These are phyloP conservation scores for Agapostemon virescens DNA, from an alignment of 2,888 invertebrate genomes.

Conservation along the genomic window DNA sequence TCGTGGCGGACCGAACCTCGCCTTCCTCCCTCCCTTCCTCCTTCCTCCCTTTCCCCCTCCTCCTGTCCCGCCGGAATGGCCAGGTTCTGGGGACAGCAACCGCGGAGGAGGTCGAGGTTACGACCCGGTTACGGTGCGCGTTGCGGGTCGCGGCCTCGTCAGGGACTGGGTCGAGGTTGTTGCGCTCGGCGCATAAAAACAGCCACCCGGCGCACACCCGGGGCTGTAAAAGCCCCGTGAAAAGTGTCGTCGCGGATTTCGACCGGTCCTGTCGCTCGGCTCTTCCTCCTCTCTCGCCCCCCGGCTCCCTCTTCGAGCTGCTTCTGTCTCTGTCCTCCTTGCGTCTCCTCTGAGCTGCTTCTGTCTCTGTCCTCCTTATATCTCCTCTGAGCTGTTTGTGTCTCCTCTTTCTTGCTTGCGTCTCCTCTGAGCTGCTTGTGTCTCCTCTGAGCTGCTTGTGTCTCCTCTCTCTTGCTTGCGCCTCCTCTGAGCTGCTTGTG, in stretches of 20 bases:
- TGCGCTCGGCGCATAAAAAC: slow-evolving; percentile 47
- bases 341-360: background rate
- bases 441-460: background rate
- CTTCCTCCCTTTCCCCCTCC: background rate
- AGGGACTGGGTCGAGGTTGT: slow-evolving; percentile 73
- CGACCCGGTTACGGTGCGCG: slow-evolving; percentile 60
- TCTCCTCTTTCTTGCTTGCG: background rate
- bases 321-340: background rate
- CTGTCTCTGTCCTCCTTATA: background rate
- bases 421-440: no score
- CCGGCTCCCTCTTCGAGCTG: no score
- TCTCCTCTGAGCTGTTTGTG: no score
- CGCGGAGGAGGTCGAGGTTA: slow-evolving; percentile 65
- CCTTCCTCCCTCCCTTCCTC: background rate
- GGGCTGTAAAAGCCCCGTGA: slow-evolving; percentile 28
- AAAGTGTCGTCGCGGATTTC: slow-evolving; percentile 41
- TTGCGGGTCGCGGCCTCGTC: slow-evolving; percentile 72
- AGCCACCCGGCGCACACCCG: slow-evolving; percentile 18
- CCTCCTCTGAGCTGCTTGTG: no score
- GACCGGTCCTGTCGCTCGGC: slow-evolving; percentile 42
- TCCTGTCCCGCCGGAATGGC: slow-evolving; percentile 44
- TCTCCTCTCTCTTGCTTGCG: background rate
- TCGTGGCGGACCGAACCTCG: slow-evolving; percentile 31
- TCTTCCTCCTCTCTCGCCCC: slow-evolving; percentile 18
- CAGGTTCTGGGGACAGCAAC: slow-evolving; percentile 44